Percentiles rank a stretch among this genome's conserved stretches.
Conservation (phyloP, 1,140 invertebrate genomes). For the Geopemphigus sp. region DNA sequence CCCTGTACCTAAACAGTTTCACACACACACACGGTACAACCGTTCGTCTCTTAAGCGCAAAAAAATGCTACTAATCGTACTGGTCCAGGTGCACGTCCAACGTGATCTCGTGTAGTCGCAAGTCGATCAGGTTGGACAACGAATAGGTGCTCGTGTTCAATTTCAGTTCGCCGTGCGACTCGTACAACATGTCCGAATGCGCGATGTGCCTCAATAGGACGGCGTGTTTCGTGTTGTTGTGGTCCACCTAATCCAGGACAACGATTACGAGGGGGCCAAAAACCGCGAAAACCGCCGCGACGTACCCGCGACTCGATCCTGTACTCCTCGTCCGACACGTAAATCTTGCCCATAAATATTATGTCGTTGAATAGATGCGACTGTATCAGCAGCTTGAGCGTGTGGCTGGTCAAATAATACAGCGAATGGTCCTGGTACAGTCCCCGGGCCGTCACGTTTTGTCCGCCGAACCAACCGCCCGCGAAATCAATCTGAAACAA, state of each 20-base stretch:
- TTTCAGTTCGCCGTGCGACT: constrained; percentile 64
- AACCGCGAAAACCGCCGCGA: not conserved
- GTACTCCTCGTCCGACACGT: constrained; percentile 63
- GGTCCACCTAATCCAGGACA: constrained; percentile 59
- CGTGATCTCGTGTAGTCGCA: constrained; percentile 55
- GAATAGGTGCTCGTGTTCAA: constrained; percentile 67
- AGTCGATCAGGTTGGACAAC: constrained; percentile 56
- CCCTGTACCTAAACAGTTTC: constrained; percentile 62
- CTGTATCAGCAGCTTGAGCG: constrained; percentile 67
- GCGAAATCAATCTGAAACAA: constrained; percentile 62
- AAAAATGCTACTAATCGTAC: constrained; percentile 58
- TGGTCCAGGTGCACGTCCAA: constrained; percentile 72
- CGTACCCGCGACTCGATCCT: constrained; percentile 62
- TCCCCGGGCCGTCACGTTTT: constrained; percentile 67
- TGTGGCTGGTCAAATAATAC: constrained; percentile 62
- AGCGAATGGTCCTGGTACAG: constrained; percentile 70
- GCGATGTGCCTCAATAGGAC: constrained; percentile 62
- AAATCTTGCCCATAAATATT: constrained; percentile 62
- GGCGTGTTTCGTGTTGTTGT: constrained; percentile 64
- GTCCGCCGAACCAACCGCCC: constrained; percentile 75
- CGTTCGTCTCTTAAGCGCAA: too few relatives aligned
- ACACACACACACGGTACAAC: too few relatives aligned
- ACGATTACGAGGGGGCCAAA: not conserved
- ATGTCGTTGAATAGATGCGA: constrained; percentile 70
- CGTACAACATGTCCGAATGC: constrained; percentile 60